Conservation (phyloP, 2,797 vertebrate genomes). For the Manis pentadactyla region DNA sequence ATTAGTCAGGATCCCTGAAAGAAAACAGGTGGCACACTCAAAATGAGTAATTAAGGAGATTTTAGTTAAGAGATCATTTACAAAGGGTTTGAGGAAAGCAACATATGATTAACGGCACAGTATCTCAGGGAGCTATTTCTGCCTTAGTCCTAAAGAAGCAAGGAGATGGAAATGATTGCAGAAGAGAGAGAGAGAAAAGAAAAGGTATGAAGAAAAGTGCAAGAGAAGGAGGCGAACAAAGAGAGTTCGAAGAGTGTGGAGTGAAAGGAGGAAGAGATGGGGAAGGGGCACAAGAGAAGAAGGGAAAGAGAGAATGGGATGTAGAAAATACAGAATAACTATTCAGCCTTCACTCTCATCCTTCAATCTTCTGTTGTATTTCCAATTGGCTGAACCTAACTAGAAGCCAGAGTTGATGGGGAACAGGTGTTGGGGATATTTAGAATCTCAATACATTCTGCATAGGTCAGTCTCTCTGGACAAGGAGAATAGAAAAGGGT, state of each 20-base stretch:
- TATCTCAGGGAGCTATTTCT: background rate
- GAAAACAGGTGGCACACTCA: background rate
- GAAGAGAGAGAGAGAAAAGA: background rate
- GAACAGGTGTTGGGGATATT: background rate
- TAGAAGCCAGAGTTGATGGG: background rate
- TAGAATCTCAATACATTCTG: background rate
- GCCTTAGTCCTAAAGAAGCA: background rate
- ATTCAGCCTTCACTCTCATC: background rate
- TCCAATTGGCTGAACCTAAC: background rate
- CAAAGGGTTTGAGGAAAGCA: slow-evolving; percentile 4
- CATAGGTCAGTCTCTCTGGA: background rate
- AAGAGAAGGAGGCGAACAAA: background rate
- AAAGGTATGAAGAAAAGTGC: background rate
- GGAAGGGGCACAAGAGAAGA: background rate
- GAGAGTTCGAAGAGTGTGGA: background rate
- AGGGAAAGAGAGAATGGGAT: background rate
- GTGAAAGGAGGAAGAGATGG: background rate
- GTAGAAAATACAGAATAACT: background rate
- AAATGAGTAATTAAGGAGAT: slow-evolving; percentile 29
- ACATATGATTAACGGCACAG: background rate
- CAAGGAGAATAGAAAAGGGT: background rate
- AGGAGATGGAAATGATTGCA: background rate
- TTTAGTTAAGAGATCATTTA: slow-evolving; percentile 16
- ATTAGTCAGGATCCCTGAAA: background rate
- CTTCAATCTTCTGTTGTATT: background rate